Base-by-base conservation (phyloP, 2,113 vertebrate genomes). In the Glaucidium brasilianum region DNA sequence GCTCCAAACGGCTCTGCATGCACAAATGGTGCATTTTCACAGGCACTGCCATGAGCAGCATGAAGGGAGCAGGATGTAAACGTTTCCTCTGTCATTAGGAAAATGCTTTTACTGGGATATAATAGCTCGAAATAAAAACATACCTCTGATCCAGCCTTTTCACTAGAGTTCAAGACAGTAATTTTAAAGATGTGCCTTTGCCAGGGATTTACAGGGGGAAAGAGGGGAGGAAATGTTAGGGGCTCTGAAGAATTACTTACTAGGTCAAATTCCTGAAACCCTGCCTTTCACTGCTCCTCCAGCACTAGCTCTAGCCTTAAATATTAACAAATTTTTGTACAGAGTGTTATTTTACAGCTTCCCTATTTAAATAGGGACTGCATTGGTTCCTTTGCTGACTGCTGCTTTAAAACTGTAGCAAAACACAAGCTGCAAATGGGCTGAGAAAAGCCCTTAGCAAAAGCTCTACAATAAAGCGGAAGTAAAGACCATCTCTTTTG, bases 401-500 rank as follows among this genome's bases (percentile, higher is more conserved):
- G 80, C 53, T 91, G 58, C 94, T 95, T 87, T 91, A 89, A 90
- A 95, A 76, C 35, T 89, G 67, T 11, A 85, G 89, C 76, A 94
- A 94, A 95, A 94, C 83, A 86, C 66, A 90, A 92, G 88, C 91
- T 89, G 73, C 49, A 91, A 94, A 89, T 16, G 32, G 50, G 45
- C 64, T 82, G 77, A 95, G 88, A 92, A 95, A 85, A 95, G 89
- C 91, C 92, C 80, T 88, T 9, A 94, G 87, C 94, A 88, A 95
- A 91, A 90, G 81, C 84, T 88, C 92, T 30, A 50, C 87, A 96
- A 77, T 85, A 87, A 94, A 88, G 45, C 18, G 1, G 80, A 94
- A 94, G 83, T 86, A 58, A 85, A 86, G 91, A 89, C 84, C 91
- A 95, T 92, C 89, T 97, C 95, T 95, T 96, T 95, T 95, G 92